Evolutionary conservation across 2,888 invertebrate genomes (phyloP), one percentile per base, ranked within the genome.

Genomic region (Syritta pipiens): DNA sequence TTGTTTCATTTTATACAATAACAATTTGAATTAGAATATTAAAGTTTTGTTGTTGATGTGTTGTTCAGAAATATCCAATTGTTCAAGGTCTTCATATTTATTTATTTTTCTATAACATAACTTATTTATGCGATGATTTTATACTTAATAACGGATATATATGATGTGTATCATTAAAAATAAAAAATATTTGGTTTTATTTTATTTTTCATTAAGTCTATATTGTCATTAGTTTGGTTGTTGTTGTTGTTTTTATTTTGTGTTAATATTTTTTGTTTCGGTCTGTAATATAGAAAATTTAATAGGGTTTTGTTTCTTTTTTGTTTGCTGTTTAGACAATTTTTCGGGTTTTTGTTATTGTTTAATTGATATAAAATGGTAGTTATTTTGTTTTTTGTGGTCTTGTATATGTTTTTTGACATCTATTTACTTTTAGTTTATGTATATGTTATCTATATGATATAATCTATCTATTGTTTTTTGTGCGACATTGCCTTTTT

Each of bases 201-300:
- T 12, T 40, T 28, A 3, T 57, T 30, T 62, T 68, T 30, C 55
- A 35, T 69, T 65, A 65, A 53, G 40, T 65, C 44, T 32, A 48
- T 77, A 77, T 77, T 77, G 72, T 81, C 71, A 71, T 68, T 81
- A 55, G 69, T 77, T 77, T 65, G 69, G 63, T 62, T 77, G 68
- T 32, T 55, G 35, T 35, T 49, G 6, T 37, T 59, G 24, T 51
- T 69, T 57, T 4, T 60, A 59, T 51, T 42, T 69, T 53, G 20
- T 19, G 22, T 62, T 67, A 17, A 46, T 67, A 32, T 60, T 46
- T 26, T 46, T 63, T 46, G 24, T 14, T 28, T 12, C 14, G 28
- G n/a, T n/a, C n/a, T n/a, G 10, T 30, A 9, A 3, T 42, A 26
- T 59, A 65, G 17, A 71, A 65, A 75, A 75, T 55, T 35, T 57